These are phyloP conservation scores for Drosophila virilis DNA, from an alignment of 1,140 invertebrate genomes.

Conservation along the genomic window DNA sequence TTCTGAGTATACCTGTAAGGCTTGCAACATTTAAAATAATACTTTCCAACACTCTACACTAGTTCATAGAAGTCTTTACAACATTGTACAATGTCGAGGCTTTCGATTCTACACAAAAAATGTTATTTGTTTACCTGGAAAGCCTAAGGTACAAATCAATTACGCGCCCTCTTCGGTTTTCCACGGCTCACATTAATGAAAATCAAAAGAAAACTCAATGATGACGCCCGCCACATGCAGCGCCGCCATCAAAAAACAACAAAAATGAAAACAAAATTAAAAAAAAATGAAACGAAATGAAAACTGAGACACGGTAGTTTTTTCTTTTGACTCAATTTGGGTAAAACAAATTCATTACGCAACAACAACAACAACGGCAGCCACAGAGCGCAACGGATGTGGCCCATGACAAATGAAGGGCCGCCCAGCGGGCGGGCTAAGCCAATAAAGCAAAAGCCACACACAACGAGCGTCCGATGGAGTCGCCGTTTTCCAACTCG, in stretches of 20 bases:
- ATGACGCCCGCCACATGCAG: constrained; percentile 61
- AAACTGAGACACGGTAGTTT: constrained; percentile 56
- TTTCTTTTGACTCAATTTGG: constrained; percentile 53
- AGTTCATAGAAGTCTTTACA: background rate
- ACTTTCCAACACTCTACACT: background rate
- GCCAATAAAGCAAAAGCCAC: constrained; percentile 63
- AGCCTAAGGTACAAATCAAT: constrained; percentile 62
- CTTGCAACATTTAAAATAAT: background rate
- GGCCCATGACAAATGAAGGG: constrained; percentile 67
- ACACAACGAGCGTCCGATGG: constrained; percentile 28
- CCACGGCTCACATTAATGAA: constrained; percentile 72
- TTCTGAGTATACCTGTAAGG: too few relatives aligned
- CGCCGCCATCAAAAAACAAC: constrained; percentile 20
- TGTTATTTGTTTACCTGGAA: constrained; percentile 38
- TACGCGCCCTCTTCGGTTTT: constrained; percentile 45
- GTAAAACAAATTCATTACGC: constrained; percentile 74
- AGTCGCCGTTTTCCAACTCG: background rate
- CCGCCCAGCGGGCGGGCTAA: constrained; percentile 67
- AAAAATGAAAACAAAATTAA: constrained; percentile 20
- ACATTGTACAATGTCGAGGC: background rate
- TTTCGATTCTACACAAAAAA: background rate
- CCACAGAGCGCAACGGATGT: constrained; percentile 44
- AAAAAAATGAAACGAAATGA: constrained; percentile 41
- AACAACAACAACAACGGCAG: constrained; percentile 39
- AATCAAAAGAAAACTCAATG: constrained; percentile 64